A percentile compares a stretch with the other conserved stretches of the same genome.
Conservation (phyloP, 2,113 vertebrate species). For the Chaetura pelagica region DNA sequence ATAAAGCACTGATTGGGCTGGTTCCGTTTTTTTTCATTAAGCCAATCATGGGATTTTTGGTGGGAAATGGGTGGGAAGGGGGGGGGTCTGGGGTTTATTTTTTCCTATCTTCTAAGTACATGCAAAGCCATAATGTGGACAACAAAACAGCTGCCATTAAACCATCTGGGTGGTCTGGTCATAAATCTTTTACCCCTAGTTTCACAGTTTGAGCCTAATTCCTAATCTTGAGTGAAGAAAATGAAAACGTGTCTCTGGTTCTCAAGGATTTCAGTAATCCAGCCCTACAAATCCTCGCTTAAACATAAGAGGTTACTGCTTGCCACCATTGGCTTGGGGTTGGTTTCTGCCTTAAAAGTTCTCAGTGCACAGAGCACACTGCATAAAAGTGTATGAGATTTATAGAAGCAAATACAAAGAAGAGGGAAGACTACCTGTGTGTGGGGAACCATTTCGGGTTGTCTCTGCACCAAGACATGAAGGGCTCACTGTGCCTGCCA, state of each 20-base stretch:
- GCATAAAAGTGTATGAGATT: neutral
- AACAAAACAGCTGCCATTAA: neutral
- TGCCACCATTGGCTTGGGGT: neutral
- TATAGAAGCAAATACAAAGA: neutral
- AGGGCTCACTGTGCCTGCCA: neutral
- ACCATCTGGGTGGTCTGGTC: neutral
- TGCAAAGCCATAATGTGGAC: neutral
- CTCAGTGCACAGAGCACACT: neutral
- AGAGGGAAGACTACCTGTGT: neutral
- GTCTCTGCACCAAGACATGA: neutral
- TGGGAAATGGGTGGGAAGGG: neutral
- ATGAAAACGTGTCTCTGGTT: neutral
- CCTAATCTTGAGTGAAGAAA: neutral
- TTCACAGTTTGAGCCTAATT: neutral
- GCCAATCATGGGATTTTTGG: neutral
- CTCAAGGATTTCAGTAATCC: neutral
- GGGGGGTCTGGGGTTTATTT: neutral
- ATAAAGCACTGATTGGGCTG: conserved; percentile 52
- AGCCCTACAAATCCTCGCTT: neutral
- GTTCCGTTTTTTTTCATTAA: neutral
- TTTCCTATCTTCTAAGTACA: neutral
- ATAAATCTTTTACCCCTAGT: neutral
- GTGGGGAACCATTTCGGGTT: neutral
- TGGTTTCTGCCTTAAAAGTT: neutral
- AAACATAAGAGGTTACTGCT: neutral